Evolutionary conservation across 2,797 vertebrate species (phyloP), one percentile per base, ranked within the genome.

Genomic region (Garrulus glandarius): DNA sequence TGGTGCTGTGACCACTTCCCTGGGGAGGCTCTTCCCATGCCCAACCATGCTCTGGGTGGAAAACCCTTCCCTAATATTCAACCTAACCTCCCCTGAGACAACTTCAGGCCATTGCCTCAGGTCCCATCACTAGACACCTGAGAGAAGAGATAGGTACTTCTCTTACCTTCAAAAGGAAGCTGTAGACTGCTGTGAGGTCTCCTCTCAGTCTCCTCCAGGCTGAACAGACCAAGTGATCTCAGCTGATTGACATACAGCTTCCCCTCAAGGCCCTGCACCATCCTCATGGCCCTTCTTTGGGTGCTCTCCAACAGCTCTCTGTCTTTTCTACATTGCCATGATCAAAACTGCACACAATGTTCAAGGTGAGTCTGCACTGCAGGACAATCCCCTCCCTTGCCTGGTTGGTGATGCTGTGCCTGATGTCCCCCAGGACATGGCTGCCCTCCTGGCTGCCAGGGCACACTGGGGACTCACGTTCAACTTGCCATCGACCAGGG

Each of bases 331-430:
- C 11, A 37, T 9, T 49, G 13, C 15, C 10, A 5, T 13, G 41
- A 15, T 5, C 34, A 37, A 49, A 49, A 15, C 24, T 27, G 44
- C 24, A 4, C 24, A 7, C 24, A 27, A 3, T 10, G 21, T 5
- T 36, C n/a, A 3, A 67, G n/a, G n/a, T 55, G n/a, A 65, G 8
- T 13, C n/a, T 3, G 1, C 21, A 2, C n/a, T 21, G 49, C 3
- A 1, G 26, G 21, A 64, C n/a, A 64, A 32, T 53, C 39, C 9
- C 26, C 39, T 78, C 59, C 16, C 8, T 64, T 9, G 5, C 22
- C 39, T 0, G 0, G 26, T 5, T 53, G 37, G 32, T 0, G 5
- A 53, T 53, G 32, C 39, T 53, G 13, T 44, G 39, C 39, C 74
- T 34, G 47, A 36, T 53, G 37, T 19, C 6, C 16, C 19, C 30